Conservation (phyloP, 1,140 invertebrate genomes). For the Saxidomus purpurata region DNA sequence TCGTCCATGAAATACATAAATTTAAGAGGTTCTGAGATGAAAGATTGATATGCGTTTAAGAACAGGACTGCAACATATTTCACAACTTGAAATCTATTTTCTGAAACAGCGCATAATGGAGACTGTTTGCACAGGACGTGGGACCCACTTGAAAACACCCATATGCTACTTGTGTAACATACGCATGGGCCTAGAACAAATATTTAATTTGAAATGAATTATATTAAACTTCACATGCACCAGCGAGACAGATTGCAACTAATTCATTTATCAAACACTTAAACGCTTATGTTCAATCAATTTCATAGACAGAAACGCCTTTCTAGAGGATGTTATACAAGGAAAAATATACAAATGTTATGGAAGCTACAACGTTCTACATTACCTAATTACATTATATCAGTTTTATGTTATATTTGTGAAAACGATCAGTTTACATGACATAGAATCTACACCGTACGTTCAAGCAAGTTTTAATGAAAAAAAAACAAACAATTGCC, state of each 20-base stretch:
- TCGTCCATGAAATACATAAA: not conserved
- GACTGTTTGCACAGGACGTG: not conserved
- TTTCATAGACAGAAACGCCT: constrained; percentile 20
- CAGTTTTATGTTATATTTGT: not conserved
- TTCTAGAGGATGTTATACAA: not conserved
- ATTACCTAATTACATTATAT: not conserved
- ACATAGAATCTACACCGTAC: too few relatives aligned
- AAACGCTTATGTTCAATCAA: constrained; percentile 1
- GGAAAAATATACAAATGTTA: not conserved
- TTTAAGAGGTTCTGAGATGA: not conserved
- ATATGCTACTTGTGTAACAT: constrained; percentile 14
- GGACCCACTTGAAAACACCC: not conserved
- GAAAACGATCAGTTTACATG: not conserved
- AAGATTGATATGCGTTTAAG: not conserved
- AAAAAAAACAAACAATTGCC: too few relatives aligned
- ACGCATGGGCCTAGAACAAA: not conserved
- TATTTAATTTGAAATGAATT: constrained; percentile 24
- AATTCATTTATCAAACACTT: constrained; percentile 39
- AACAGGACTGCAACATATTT: constrained; percentile 2
- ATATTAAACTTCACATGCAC: not conserved
- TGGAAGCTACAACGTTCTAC: not conserved
- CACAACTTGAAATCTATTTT: constrained; percentile 24
- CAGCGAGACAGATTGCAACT: not conserved
- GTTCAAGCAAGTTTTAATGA: too few relatives aligned
- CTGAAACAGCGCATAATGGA: not conserved